phyloP scores from a whole-genome alignment of 2,888 invertebrate genomes.

The Brenthis ino region DNA sequence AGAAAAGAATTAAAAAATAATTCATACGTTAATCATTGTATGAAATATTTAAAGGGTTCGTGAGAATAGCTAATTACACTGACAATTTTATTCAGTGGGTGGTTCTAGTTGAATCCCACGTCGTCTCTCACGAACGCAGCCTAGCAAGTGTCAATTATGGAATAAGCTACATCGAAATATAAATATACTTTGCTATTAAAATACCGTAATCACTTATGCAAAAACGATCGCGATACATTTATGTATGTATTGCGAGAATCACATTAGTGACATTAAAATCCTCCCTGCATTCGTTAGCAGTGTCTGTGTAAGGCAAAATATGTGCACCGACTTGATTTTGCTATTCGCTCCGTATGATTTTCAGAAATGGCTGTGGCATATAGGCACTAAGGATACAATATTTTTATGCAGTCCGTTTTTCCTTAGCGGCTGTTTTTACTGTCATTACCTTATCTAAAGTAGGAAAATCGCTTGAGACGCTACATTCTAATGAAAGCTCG shows the following conservation, averaged over 20 bases:
- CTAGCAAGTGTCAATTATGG: constrained; percentile 27
- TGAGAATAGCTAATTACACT: not conserved
- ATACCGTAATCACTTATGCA: constrained; percentile 50
- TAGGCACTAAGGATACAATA: constrained; percentile 78
- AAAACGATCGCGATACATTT: constrained; percentile 61
- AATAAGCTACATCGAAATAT: constrained; percentile 35
- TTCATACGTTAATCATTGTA: not conserved
- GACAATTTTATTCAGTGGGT: not conserved
- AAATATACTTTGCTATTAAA: constrained; percentile 42
- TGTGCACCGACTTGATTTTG: constrained; percentile 69
- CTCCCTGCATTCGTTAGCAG: constrained; percentile 76
- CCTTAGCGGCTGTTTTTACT: constrained; percentile 72
- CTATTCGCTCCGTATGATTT: constrained; percentile 79
- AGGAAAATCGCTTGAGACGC: constrained; percentile 79
- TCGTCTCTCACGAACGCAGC: not conserved
- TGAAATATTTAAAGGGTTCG: not conserved
- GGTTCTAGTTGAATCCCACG: not conserved
- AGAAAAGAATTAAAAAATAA: no score
- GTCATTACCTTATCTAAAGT: constrained; percentile 78
- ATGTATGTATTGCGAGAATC: constrained; percentile 71
- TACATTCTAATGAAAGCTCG: constrained; percentile 78
- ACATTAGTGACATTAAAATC: constrained; percentile 78
- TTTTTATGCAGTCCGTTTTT: constrained; percentile 79
- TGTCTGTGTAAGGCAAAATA: constrained; percentile 77
- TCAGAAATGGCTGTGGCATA: constrained; percentile 79